Evolutionary conservation across 1,140 invertebrate genomes (phyloP).

Genomic region (Dermatophagoides farinae): DNA sequence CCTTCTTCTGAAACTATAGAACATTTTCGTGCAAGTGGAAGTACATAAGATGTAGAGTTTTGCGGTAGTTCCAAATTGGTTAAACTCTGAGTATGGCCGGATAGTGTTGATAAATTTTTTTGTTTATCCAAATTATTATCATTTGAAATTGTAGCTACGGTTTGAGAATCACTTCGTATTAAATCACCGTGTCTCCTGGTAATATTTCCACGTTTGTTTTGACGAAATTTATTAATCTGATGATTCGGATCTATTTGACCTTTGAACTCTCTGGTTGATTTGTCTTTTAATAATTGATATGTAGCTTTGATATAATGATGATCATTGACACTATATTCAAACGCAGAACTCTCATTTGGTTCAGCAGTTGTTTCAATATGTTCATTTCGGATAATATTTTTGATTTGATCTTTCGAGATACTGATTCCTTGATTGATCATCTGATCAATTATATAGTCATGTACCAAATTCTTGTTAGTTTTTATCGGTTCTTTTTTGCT

Average conservation of each 20-base stretch:
- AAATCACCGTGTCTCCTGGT: no score
- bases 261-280: slow-evolving; percentile 12
- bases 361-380: neutral
- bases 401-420: slow-evolving; percentile 8
- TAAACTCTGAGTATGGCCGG: neutral
- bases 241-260: neutral
- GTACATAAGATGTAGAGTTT: slow-evolving; percentile 3
- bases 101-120: neutral
- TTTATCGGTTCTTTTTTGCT: neutral
- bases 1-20: slow-evolving; percentile 61
- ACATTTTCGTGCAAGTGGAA: slow-evolving; percentile 46
- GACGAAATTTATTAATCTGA: neutral
- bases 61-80: slow-evolving; percentile 20
- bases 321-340: neutral
- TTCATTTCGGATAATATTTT: slow-evolving; percentile 10
- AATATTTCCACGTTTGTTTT: slow-evolving; percentile 3
- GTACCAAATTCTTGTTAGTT: neutral
- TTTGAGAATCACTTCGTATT: no score
- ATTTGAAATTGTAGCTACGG: no score
- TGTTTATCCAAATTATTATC: neutral
- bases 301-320: slow-evolving; percentile 16
- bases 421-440: slow-evolving; percentile 13
- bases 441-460: slow-evolving; percentile 14
- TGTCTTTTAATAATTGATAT: slow-evolving; percentile 16
- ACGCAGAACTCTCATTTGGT: neutral